phyloP scores from a whole-genome alignment of 2,113 vertebrate genomes.

The Rafetus swinhoei region DNA sequence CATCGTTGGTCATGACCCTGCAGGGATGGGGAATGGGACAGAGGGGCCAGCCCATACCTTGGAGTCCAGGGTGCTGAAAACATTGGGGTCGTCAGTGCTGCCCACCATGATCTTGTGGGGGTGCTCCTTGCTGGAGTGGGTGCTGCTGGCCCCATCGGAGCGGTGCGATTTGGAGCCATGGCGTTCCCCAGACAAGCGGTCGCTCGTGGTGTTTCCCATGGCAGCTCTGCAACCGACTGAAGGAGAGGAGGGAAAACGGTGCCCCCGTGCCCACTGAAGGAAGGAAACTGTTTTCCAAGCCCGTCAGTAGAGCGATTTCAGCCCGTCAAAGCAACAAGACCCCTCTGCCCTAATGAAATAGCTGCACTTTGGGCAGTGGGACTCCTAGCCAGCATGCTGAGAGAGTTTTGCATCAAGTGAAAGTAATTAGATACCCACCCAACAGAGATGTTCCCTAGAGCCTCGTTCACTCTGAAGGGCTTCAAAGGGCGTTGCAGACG shows the following conservation, averaged over 20 bases:
- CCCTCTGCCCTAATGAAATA: slow-evolving; percentile 49
- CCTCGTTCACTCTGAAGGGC: slow-evolving; percentile 15
- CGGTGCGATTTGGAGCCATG: slow-evolving; percentile 91
- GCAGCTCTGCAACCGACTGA: slow-evolving; percentile 25
- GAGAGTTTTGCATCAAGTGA: slow-evolving; percentile 20
- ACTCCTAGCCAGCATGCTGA: background rate
- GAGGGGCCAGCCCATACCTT: slow-evolving; percentile 80
- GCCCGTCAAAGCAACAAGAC: slow-evolving; percentile 39
- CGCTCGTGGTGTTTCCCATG: slow-evolving; percentile 96
- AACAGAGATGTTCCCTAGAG: background rate
- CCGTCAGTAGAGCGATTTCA: background rate
- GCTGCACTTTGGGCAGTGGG: background rate
- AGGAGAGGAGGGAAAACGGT: background rate
- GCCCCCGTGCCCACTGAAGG: background rate
- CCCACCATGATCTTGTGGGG: slow-evolving; percentile 93
- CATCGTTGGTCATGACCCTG: background rate
- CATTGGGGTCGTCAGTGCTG: slow-evolving; percentile 93
- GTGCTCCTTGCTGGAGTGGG: slow-evolving; percentile 85
- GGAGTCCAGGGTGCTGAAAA: slow-evolving; percentile 90
- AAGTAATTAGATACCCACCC: background rate
- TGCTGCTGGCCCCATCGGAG: slow-evolving; percentile 79
- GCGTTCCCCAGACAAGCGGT: slow-evolving; percentile 88
- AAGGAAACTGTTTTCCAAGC: accelerated
- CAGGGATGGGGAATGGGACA: background rate
- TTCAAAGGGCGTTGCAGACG: background rate